Evolutionary conservation across 2,888 invertebrate genomes (phyloP), one percentile per base, ranked within the genome.

Genomic region (Neoaliturus tenellus): DNA sequence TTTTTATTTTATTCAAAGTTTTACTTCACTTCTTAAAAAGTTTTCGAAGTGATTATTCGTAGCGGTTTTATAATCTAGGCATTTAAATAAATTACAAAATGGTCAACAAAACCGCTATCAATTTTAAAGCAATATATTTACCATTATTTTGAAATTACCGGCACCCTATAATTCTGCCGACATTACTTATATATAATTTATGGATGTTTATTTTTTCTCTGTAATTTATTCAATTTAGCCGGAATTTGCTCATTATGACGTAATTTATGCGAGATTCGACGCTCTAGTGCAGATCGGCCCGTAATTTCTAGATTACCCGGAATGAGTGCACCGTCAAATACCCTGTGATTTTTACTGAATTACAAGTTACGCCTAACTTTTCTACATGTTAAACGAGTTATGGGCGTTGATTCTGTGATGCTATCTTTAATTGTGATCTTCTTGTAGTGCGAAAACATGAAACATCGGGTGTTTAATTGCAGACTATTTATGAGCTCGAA

Each of bases 171-270:
- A 71, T 71, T 71, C 23, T 39, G 71, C 41, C 71, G 71, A 25
- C 28, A 41, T 35, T 67, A 71, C 39, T 39, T 39, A 71, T 33
- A 39, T 71, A 33, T 23, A 71, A 71, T 39, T 71, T 71, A 71
- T 71, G 23, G 23, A 35, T 35, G 35, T 71, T 31, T 71, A 39
- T 71, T 39, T 71, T 71, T 71, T 71, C 20, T 41, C 20, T 4
- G 35, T 71, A 71, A 71, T 71, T 71, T 71, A 71, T 39, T 71
- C 71, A 39, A 67, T 71, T 71, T 41, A 39, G 39, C 41, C 71
- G 71, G 71, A 71, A 71, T 71, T 25, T 23, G 39, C 71, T 71
- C 71, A 71, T 71, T 71, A 71, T 71, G n/a, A 23, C 39, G 75
- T 75, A 75, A 48, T 75, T 75, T 75, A 75, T 71, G 71, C 71